Evolutionary conservation across 2,797 vertebrate species (phyloP).

Genomic region (Syngnathus rostellatus): DNA sequence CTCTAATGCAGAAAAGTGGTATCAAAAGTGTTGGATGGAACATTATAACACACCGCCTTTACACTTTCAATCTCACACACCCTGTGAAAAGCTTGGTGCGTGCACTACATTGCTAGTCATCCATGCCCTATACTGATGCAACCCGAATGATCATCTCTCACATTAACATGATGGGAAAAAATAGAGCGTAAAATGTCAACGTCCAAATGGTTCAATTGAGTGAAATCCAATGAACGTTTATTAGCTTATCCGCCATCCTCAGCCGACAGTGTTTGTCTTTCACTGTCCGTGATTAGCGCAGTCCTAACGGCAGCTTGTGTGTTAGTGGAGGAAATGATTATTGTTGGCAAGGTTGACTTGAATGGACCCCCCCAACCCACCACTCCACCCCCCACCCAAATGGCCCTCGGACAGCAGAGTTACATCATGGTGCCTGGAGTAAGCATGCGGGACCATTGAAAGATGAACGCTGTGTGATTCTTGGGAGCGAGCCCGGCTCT

Average conservation of each 20-base stretch:
- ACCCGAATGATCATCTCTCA: neutral
- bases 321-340: slow-evolving; percentile 55
- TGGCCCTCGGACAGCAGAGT: slow-evolving; percentile 35
- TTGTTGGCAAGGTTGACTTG: slow-evolving; percentile 51
- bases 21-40: neutral
- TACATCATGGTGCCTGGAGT: slow-evolving; percentile 44
- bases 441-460: slow-evolving; percentile 40
- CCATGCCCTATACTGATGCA: neutral
- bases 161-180: neutral
- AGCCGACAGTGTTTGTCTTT: slow-evolving; percentile 22
- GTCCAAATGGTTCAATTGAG: slow-evolving; percentile 1
- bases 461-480: slow-evolving; percentile 40
- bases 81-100: neutral
- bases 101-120: neutral
- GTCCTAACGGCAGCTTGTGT: slow-evolving; percentile 52
- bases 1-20: neutral
- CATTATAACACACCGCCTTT: neutral
- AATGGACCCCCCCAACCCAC: slow-evolving; percentile 17
- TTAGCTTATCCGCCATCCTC: slow-evolving; percentile 11
- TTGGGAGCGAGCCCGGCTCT: slow-evolving; percentile 43
- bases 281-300: slow-evolving; percentile 43
- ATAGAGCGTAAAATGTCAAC: slow-evolving; percentile 1
- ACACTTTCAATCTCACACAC: neutral
- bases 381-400: slow-evolving; percentile 18
- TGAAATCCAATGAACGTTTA: neutral